phyloP scores from a whole-genome alignment of 2,797 vertebrate genomes.

The Spinus pinus region DNA sequence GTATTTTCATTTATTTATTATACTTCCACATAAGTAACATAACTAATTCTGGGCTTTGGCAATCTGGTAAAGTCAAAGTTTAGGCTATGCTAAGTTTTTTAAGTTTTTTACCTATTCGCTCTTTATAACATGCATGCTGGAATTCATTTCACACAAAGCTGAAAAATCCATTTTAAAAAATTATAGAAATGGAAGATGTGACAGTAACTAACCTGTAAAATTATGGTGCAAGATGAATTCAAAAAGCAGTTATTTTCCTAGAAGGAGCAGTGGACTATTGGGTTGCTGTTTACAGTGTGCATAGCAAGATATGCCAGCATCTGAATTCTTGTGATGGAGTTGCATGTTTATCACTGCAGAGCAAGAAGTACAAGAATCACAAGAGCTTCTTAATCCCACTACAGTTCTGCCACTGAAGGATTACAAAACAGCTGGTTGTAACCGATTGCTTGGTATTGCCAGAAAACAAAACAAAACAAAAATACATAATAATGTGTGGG shows the following conservation, averaged over 20 bases:
- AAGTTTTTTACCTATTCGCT: not conserved
- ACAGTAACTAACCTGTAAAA: slow-evolving; percentile 5
- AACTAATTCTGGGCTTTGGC: slow-evolving; percentile 54
- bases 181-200: not conserved
- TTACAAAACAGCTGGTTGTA: slow-evolving; percentile 44
- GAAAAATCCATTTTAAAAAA: not conserved
- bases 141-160: not conserved
- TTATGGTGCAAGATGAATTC: not conserved
- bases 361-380: slow-evolving; percentile 18
- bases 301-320: not conserved
- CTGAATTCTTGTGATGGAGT: not conserved
- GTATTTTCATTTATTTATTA: slow-evolving; percentile 63
- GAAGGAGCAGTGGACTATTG: not conserved
- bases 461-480: slow-evolving; percentile 18
- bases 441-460: slow-evolving; percentile 46
- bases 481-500: not conserved
- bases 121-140: not conserved
- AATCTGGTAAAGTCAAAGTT: not conserved
- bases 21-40: slow-evolving; percentile 26
- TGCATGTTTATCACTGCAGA: slow-evolving; percentile 36
- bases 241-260: not conserved
- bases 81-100: not conserved
- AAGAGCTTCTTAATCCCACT: slow-evolving; percentile 52
- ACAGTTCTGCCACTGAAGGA: slow-evolving; percentile 31
- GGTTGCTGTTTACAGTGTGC: not conserved